phyloP scores from a whole-genome alignment of 1,140 invertebrate species.

The Cataglyphis hispanica region DNA sequence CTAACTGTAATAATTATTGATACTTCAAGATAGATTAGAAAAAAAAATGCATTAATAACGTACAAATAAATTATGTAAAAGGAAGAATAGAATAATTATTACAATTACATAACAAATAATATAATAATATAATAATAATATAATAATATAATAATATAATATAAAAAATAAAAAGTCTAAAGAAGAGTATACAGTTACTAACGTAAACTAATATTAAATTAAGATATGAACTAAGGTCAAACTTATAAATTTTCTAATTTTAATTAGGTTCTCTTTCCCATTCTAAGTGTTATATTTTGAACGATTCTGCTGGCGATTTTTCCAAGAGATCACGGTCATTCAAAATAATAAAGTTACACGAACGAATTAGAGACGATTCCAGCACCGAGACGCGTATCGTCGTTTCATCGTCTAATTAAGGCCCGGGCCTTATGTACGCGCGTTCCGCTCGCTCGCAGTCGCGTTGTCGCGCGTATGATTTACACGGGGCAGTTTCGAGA shows the following conservation, averaged over 20 bases:
- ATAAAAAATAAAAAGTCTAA: not conserved
- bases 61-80: no score
- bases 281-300: not conserved
- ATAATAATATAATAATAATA: no score
- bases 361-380: conserved; percentile 2
- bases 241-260: not conserved
- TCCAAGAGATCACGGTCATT: not conserved
- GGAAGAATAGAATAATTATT: no score
- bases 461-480: conserved; percentile 56
- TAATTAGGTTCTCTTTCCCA: not conserved
- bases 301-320: not conserved
- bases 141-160: no score
- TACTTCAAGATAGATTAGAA: not conserved
- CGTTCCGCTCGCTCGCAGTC: conserved; percentile 39
- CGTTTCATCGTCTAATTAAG: conserved; percentile 67
- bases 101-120: no score
- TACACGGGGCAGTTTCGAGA: conserved; percentile 59
- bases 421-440: conserved; percentile 7
- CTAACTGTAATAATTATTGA: not conserved
- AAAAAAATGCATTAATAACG: not conserved
- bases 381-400: conserved; percentile 27
- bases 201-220: no score
- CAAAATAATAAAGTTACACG: conserved; percentile 13
- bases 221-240: no score
- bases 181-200: not conserved